These are phyloP conservation scores for Brachyrhaphis roseni DNA, from an alignment of 2,797 vertebrate genomes.

Conservation along the genomic window DNA sequence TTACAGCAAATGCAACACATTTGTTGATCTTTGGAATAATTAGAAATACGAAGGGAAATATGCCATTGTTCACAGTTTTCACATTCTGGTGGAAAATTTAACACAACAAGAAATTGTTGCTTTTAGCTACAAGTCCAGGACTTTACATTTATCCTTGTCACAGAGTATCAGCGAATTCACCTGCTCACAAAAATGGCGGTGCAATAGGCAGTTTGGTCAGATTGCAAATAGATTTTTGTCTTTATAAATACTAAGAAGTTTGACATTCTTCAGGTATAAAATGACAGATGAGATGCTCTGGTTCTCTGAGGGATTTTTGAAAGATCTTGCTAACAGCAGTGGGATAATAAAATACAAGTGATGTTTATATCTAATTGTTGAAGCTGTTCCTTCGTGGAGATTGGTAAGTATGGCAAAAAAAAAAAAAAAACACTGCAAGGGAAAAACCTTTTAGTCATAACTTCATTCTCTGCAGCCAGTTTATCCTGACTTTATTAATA, in stretches of 20 bases:
- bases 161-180: too few species aligned
- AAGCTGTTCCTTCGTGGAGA: background rate
- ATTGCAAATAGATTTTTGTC: too few species aligned
- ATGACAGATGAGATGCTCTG: background rate
- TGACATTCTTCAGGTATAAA: background rate
- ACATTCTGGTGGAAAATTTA: too few species aligned
- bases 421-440: background rate
- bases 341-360: background rate
- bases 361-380: background rate
- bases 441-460: background rate
- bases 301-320: background rate
- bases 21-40: background rate
- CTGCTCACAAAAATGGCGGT: too few species aligned
- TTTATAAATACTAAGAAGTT: background rate
- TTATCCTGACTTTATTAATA: background rate
- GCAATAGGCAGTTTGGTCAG: too few species aligned
- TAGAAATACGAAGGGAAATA: constrained; percentile 1
- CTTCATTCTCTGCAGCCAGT: background rate
- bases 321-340: background rate
- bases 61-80: too few species aligned
- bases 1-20: background rate
- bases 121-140: too few species aligned
- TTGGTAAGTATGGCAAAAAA: background rate
- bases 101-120: too few species aligned
- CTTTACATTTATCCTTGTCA: too few species aligned